These are phyloP conservation scores for Micrasema minimum DNA, from an alignment of 1,140 invertebrate genomes.

Conservation along the genomic window DNA sequence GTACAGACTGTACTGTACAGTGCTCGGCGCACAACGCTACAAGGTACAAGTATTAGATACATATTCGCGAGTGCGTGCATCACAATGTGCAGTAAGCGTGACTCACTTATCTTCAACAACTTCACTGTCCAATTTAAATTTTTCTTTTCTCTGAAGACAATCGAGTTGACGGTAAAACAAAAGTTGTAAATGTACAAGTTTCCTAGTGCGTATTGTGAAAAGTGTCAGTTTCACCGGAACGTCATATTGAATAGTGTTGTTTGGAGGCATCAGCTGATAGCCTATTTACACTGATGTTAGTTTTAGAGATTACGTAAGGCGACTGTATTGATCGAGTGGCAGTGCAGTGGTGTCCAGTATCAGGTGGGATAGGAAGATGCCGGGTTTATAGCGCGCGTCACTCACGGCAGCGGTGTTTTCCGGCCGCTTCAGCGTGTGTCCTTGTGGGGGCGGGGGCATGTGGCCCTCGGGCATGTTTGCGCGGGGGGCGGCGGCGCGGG, in stretches of 20 bases:
- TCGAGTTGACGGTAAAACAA: neutral
- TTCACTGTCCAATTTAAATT: neutral
- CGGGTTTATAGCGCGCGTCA: neutral
- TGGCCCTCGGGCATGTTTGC: constrained; percentile 61
- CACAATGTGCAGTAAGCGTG: too few relatives aligned
- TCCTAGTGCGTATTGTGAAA: neutral
- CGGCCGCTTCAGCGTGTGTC: neutral
- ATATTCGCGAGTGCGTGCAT: too few relatives aligned
- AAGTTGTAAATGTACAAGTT: too few relatives aligned
- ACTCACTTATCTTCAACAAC: neutral
- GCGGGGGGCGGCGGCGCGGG: constrained; percentile 58
- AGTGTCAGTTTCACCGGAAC: neutral
- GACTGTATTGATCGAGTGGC: constrained; percentile 2
- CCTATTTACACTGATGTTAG: too few relatives aligned
- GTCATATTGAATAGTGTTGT: too few relatives aligned
- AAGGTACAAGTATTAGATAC: too few relatives aligned
- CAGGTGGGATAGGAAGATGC: neutral
- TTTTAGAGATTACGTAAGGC: too few relatives aligned
- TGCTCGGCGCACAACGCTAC: too few relatives aligned
- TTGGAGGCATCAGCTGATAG: too few relatives aligned
- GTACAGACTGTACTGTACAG: too few relatives aligned
- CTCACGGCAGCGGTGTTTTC: neutral
- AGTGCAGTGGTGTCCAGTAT: neutral
- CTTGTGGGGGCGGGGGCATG: constrained; percentile 41
- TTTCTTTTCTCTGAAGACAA: neutral